phyloP scores from a whole-genome alignment of 2,113 vertebrate genomes.

The Manacus vitellinus region DNA sequence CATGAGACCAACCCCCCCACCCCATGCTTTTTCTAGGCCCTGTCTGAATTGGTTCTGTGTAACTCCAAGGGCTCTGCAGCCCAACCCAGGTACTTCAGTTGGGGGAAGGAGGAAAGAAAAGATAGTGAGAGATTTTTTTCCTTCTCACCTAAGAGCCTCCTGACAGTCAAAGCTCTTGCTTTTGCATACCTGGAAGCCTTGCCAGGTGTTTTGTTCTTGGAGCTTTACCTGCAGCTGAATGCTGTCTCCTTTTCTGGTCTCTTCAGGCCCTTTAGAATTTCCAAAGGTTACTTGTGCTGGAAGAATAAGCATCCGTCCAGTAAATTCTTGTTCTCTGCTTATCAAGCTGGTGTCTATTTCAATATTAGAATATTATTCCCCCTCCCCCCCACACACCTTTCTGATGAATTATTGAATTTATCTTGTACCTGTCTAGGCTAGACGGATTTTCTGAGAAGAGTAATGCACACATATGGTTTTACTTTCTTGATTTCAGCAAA shows the following conservation, averaged over 20 bases:
- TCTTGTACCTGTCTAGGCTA: not conserved
- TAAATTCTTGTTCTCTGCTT: not conserved
- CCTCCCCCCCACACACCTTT: not conserved
- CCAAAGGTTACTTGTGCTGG: not conserved
- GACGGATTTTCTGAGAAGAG: not conserved
- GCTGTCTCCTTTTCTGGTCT: not conserved
- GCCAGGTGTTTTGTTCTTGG: not conserved
- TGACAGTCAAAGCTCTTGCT: not conserved
- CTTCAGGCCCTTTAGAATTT: not conserved
- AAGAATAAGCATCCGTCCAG: not conserved
- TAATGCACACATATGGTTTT: not conserved
- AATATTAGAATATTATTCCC: not conserved
- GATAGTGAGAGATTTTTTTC: not conserved
- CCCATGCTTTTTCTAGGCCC: not conserved
- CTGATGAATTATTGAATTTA: conserved; percentile 41
- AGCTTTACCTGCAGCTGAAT: not conserved
- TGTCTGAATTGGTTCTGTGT: not conserved
- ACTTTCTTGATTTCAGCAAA: conserved; percentile 12
- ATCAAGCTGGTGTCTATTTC: not conserved
- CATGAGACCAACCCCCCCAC: accelerated
- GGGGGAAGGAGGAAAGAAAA: not conserved
- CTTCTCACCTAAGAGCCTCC: not conserved
- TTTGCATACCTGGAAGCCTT: not conserved
- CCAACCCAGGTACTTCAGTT: not conserved
- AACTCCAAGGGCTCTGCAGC: not conserved